Evolutionary conservation across 2,113 vertebrate genomes (phyloP).

Genomic region (Chloroceryle aenea): DNA sequence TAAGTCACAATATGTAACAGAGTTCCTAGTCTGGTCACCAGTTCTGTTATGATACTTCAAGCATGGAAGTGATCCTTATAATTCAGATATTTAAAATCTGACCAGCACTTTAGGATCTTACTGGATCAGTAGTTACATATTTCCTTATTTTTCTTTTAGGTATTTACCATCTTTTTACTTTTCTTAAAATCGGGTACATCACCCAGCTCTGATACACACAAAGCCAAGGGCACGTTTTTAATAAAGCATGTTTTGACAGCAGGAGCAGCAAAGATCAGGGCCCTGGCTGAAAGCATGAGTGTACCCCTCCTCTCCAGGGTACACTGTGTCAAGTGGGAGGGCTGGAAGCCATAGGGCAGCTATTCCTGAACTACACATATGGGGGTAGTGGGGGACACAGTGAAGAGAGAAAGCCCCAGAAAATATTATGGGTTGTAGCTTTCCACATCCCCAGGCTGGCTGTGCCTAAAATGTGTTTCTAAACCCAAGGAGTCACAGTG

Average conservation of each 20-base stretch:
- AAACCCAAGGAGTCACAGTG: fast-evolving
- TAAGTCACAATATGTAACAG: background rate
- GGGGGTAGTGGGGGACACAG: fast-evolving
- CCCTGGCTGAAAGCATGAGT: background rate
- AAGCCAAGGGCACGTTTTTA: background rate
- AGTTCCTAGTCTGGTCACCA: background rate
- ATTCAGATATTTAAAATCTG: background rate
- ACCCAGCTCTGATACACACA: background rate
- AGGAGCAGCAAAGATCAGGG: background rate
- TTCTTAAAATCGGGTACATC: background rate
- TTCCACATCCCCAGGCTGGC: background rate
- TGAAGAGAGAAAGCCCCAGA: background rate
- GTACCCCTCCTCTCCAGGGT: background rate
- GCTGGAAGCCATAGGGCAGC: background rate
- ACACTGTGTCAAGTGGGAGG: background rate
- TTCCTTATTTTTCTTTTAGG: background rate
- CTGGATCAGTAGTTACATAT: background rate
- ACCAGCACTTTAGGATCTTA: background rate
- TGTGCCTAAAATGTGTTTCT: background rate
- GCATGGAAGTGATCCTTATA: background rate
- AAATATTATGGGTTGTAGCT: background rate
- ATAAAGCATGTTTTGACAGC: background rate
- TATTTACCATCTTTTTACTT: background rate
- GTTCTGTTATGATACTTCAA: background rate
- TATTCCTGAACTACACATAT: background rate